Conservation (phyloP, 2,113 vertebrate species). For the Brachyhypopomus occidentalis region DNA sequence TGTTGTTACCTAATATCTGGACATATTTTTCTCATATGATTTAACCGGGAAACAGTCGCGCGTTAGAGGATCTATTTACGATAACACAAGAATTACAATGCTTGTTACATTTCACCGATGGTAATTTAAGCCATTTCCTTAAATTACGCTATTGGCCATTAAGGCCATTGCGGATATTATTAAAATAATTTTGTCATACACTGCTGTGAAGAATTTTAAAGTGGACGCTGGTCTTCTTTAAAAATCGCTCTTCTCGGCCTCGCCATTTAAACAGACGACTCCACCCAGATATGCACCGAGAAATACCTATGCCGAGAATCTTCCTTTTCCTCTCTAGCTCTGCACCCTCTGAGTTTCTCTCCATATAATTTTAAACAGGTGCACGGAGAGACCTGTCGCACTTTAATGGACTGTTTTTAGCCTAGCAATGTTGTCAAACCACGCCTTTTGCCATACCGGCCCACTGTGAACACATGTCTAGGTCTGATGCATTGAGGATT, state of each 20-base stretch:
- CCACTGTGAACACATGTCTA: neutral
- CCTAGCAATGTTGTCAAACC: neutral
- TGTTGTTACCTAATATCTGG: neutral
- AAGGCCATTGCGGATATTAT: neutral
- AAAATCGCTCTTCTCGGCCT: neutral
- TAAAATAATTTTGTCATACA: neutral
- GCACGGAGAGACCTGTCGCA: too few relatives aligned
- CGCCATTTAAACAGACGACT: neutral
- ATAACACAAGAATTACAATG: neutral
- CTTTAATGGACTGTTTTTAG: neutral
- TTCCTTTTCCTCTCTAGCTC: neutral
- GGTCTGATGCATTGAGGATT: neutral
- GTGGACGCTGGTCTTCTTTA: neutral
- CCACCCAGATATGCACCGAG: too few relatives aligned
- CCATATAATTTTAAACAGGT: too few relatives aligned
- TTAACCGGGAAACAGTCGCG: neutral
- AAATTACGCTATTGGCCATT: neutral
- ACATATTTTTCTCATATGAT: neutral
- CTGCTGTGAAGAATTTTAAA: neutral
- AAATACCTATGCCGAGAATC: neutral
- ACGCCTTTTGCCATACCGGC: neutral
- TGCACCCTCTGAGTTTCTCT: neutral
- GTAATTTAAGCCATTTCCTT: neutral
- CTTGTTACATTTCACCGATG: neutral
- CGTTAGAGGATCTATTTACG: neutral